A percentile compares a stretch with the other conserved stretches of the same genome.
Evolutionary conservation across 2,888 invertebrate genomes (phyloP).

Genomic region (Hemistola chrysoprasaria): DNA sequence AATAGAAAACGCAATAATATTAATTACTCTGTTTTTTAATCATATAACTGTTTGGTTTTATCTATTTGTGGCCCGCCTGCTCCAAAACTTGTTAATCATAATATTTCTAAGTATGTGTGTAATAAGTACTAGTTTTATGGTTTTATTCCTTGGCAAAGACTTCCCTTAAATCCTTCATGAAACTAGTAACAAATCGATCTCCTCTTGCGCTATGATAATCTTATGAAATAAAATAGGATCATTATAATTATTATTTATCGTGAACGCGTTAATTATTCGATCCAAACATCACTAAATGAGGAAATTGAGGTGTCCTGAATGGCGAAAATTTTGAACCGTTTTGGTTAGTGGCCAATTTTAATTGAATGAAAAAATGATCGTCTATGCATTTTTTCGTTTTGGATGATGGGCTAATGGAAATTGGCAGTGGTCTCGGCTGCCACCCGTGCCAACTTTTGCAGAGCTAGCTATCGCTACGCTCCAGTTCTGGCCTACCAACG

Average conservation of each 20-base stretch:
- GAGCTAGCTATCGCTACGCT: slow-evolving; percentile 77
- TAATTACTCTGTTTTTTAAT: too few species aligned
- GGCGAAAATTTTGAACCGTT: slow-evolving; percentile 50
- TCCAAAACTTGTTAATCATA: too few species aligned
- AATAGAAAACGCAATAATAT: too few species aligned
- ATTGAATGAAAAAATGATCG: slow-evolving; percentile 82
- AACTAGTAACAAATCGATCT: too few species aligned
- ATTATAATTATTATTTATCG: slow-evolving; percentile 15
- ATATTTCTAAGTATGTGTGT: too few species aligned
- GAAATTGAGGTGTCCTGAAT: slow-evolving; percentile 33
- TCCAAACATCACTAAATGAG: slow-evolving; percentile 19
- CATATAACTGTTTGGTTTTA: too few species aligned
- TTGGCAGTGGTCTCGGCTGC: slow-evolving; percentile 77
- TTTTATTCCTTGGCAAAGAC: too few species aligned
- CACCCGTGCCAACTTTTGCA: slow-evolving; percentile 78
- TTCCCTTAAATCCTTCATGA: too few species aligned
- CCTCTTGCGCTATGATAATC: slow-evolving; percentile 5
- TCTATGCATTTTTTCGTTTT: slow-evolving; percentile 81
- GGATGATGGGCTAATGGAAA: slow-evolving; percentile 82
- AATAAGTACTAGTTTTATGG: too few species aligned
- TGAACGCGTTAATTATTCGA: slow-evolving; percentile 10
- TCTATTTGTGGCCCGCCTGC: too few species aligned
- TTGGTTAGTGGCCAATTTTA: slow-evolving; percentile 78
- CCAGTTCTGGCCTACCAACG: slow-evolving; percentile 64
- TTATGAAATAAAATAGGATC: slow-evolving; percentile 8